Percentiles rank a stretch among this genome's conserved stretches.
phyloP scores from a whole-genome alignment of 2,113 vertebrate genomes.

The Marmota flaviventris region DNA sequence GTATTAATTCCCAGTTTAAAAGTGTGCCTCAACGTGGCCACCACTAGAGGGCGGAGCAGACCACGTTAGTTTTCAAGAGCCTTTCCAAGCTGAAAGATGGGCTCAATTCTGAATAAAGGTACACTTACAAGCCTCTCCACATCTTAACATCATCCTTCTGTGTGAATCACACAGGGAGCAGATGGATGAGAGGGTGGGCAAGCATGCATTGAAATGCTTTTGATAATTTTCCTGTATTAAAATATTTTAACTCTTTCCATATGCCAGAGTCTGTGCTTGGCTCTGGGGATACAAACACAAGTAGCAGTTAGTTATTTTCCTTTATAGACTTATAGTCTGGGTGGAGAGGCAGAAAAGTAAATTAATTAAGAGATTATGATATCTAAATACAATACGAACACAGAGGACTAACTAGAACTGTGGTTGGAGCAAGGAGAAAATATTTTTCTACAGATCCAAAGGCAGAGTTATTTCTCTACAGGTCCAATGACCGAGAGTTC shows the following conservation, averaged over 20 bases:
- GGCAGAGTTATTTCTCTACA: neutral
- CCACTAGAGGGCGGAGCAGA: conserved; percentile 63
- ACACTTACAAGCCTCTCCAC: neutral
- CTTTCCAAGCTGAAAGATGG: neutral
- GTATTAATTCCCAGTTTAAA: neutral
- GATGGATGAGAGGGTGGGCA: neutral
- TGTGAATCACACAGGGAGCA: neutral
- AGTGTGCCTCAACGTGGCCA: neutral
- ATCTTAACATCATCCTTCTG: neutral
- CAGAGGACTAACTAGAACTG: neutral
- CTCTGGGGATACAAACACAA: neutral
- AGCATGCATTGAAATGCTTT: neutral
- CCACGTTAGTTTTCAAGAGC: neutral
- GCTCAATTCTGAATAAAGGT: fast-evolving
- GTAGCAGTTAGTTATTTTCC: neutral
- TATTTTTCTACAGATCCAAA: neutral
- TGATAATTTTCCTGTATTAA: neutral
- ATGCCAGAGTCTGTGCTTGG: neutral
- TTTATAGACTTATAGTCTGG: neutral
- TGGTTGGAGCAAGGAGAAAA: fast-evolving
- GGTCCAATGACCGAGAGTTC: too few species aligned
- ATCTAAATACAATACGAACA: neutral
- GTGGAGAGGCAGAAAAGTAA: neutral
- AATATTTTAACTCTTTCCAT: neutral
- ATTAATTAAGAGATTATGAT: neutral